Evolutionary conservation across 1,140 invertebrate species (phyloP).

Genomic region (Neomicropteryx cornuta): DNA sequence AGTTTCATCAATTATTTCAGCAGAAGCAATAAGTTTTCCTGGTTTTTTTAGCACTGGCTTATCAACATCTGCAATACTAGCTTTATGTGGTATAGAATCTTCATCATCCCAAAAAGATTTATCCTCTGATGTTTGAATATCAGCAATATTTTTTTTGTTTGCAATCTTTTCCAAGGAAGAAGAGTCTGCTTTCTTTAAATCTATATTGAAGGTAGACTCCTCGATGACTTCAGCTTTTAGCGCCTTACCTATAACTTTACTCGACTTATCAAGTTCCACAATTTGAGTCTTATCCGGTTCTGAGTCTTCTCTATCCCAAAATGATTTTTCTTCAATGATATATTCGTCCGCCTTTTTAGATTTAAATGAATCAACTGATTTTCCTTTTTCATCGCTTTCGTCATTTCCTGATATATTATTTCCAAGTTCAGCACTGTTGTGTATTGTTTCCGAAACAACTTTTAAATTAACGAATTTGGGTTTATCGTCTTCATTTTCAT

Average conservation of each 20-base stretch:
- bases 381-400: constrained; percentile 8
- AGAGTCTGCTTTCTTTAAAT: too few species aligned
- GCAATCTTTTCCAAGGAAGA: too few species aligned
- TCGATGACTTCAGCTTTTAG: too few species aligned
- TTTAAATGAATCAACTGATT: background rate
- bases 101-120: constrained; percentile 14
- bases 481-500: too few species aligned
- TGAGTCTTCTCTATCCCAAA: constrained; percentile 28
- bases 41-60: constrained; percentile 13
- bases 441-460: too few species aligned
- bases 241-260: too few species aligned
- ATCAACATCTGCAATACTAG: constrained; percentile 19
- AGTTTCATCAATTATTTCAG: constrained; percentile 1
- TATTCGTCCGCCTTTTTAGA: constrained; percentile 6
- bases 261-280: too few species aligned
- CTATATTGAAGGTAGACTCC: too few species aligned
- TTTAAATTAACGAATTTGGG: too few species aligned
- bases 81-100: constrained; percentile 17
- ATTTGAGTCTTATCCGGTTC: too few species aligned
- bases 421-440: background rate
- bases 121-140: background rate
- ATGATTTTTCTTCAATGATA: constrained; percentile 24
- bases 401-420: background rate
- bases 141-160: background rate
- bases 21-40: constrained; percentile 19